phyloP scores from a whole-genome alignment of 2,888 invertebrate genomes.

The Drosophila pegasa region DNA sequence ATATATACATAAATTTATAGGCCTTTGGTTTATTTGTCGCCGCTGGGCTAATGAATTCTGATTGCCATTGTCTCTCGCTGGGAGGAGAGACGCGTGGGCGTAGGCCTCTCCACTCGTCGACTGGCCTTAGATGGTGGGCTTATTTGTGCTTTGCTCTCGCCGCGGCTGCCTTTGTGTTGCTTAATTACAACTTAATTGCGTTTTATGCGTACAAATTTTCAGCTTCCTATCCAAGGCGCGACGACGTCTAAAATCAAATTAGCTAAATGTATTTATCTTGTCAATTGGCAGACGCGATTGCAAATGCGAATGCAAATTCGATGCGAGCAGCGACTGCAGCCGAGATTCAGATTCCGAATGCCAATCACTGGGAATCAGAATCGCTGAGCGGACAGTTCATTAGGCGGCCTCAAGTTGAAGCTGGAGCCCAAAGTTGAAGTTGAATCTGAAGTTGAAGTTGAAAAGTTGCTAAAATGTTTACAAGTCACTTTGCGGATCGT shows the following conservation, averaged over 20 bases:
- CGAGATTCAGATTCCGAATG: slow-evolving; percentile 42
- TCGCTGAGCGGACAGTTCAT: slow-evolving; percentile 67
- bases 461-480: slow-evolving; percentile 81
- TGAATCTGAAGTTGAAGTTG: slow-evolving; percentile 73
- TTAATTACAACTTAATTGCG: slow-evolving; percentile 80
- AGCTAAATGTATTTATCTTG: slow-evolving; percentile 82
- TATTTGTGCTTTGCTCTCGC: slow-evolving; percentile 32
- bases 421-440: slow-evolving; percentile 35
- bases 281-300: slow-evolving; percentile 76
- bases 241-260: slow-evolving; percentile 69
- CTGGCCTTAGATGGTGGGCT: slow-evolving; percentile 21
- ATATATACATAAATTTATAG: slow-evolving; percentile 47
- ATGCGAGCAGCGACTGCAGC: slow-evolving; percentile 3
- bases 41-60: slow-evolving; percentile 78
- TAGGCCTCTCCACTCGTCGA: slow-evolving; percentile 18
- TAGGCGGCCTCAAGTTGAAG: slow-evolving; percentile 62
- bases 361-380: slow-evolving; percentile 65
- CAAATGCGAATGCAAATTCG: slow-evolving; percentile 21
- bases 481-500: slow-evolving; percentile 73
- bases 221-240: slow-evolving; percentile 60
- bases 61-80: slow-evolving; percentile 64
- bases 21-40: slow-evolving; percentile 76
- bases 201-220: slow-evolving; percentile 74
- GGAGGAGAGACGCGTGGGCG: slow-evolving; percentile 13
- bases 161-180: slow-evolving; percentile 60